Evolutionary conservation across 64 coral and sea anemone species (phyloP).

Genomic region (Exaiptasia diaphana): DNA sequence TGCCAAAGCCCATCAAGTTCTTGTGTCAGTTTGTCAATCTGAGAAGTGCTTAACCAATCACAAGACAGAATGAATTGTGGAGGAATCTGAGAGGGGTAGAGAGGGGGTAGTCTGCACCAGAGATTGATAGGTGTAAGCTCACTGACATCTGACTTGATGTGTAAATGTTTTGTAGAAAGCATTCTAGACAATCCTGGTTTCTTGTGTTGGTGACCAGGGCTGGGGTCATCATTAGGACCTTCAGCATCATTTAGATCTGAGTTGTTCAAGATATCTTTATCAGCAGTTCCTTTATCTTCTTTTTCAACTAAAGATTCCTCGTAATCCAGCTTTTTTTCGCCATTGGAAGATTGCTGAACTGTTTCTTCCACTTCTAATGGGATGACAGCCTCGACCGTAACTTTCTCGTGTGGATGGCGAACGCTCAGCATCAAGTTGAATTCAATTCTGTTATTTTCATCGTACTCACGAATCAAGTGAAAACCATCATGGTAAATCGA

Average conservation of each 20-base stretch:
- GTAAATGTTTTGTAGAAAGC: slow-evolving; percentile 46
- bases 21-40: slow-evolving; percentile 27
- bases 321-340: too few relatives aligned
- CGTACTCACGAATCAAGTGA: not conserved
- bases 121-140: slow-evolving; percentile 49
- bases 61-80: slow-evolving; percentile 65
- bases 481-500: slow-evolving; percentile 71
- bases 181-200: slow-evolving; percentile 35
- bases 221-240: not conserved
- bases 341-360: not conserved
- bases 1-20: slow-evolving; percentile 41
- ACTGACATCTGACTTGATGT: slow-evolving; percentile 25
- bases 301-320: not conserved
- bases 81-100: slow-evolving; percentile 55
- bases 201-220: not conserved
- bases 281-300: not conserved
- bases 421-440: slow-evolving; percentile 64
- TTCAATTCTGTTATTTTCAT: slow-evolving; percentile 32
- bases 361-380: slow-evolving; percentile 17
- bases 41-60: slow-evolving; percentile 57
- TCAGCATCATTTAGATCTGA: not conserved
- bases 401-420: slow-evolving; percentile 41
- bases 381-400: slow-evolving; percentile 64
- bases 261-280: not conserved
- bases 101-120: slow-evolving; percentile 34